Conservation (phyloP, 2,797 vertebrate genomes). For the Macropodus opercularis region DNA sequence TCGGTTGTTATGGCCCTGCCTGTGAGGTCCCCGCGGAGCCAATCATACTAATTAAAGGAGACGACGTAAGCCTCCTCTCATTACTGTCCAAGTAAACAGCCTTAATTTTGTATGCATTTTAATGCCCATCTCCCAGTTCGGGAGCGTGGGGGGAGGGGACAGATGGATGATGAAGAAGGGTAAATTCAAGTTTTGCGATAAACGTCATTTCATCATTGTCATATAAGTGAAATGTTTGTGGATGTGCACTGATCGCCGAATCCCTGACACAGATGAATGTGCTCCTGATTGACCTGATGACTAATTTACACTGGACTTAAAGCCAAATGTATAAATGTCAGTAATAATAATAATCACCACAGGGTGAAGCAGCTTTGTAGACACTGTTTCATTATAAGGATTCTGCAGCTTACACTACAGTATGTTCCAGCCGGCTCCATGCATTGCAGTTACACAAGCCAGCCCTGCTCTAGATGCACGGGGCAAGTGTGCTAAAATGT, state of each 20-base stretch:
- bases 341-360: constrained; percentile 8
- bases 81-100: constrained; percentile 91
- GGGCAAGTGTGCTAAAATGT: constrained; percentile 69
- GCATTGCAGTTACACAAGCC: constrained; percentile 61
- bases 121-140: constrained; percentile 86
- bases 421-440: constrained; percentile 35
- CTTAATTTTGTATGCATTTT: constrained; percentile 93
- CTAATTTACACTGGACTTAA: constrained; percentile 8
- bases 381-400: constrained; percentile 24
- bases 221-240: constrained; percentile 55
- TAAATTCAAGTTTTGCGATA: constrained; percentile 58
- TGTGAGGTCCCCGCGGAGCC: constrained; percentile 74
- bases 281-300: constrained; percentile 12
- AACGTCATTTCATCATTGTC: constrained; percentile 60
- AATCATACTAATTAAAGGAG: constrained; percentile 84
- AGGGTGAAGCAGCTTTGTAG: constrained; percentile 10
- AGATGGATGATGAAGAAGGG: constrained; percentile 52
- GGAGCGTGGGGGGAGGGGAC: constrained; percentile 47
- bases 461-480: constrained; percentile 61
- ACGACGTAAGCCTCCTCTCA: constrained; percentile 87
- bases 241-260: constrained; percentile 35
- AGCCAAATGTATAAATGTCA: constrained; percentile 9
- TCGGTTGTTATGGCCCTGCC: constrained; percentile 68
- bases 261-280: neutral
- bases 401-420: constrained; percentile 41